Base-by-base conservation (phyloP, 2,888 invertebrate genomes). In the Acanthoscelides obtectus region DNA sequence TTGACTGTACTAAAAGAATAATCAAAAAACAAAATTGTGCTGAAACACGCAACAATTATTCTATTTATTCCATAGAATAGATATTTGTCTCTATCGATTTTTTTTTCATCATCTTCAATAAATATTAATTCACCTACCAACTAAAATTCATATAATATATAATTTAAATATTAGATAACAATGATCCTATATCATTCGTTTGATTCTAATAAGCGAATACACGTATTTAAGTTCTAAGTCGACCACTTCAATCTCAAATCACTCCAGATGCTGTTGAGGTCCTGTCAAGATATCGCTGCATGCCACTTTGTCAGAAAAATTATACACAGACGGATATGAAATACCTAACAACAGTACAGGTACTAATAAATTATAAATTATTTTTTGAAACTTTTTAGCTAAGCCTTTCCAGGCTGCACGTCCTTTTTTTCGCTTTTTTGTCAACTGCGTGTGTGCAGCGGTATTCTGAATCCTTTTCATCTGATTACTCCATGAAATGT, bases 81-180 rank as follows among this genome's bases (percentile, higher is more conserved):
- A 80, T 81, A 80, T 77, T 76, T 81, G 77, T 79, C 75, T 77
- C 75, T 77, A 74, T 80, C 78, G 76, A 74, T 77, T 75, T 77
- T 75, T 77, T 75, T 77, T 74, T 80, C 78, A 76, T 45, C 45
- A 45, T 45, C 71, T 79, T 80, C 75, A 74, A 81, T 82, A 81
- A 81, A 83, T 82, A 83, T 82, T 81, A 75, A 77, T 80, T 78
- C 77, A 81, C 75, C 81, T 81, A 81, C 76, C 79, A 81, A 82
- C 81, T 81, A 81, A 81, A 79, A 81, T 79, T 76, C 20, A 69
- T 64, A 63, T 69, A 79, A 63, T 69, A 79, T 79, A 79, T 78
- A 76, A 79, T 82, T 82, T 82, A 82, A 83, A 83, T 84, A 83
- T 84, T 84, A 84, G 83, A 83, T 84, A 86, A 86, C 86, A 85